phyloP scores from a whole-genome alignment of 2,797 vertebrate genomes.

The Macropus fuliginosus region DNA sequence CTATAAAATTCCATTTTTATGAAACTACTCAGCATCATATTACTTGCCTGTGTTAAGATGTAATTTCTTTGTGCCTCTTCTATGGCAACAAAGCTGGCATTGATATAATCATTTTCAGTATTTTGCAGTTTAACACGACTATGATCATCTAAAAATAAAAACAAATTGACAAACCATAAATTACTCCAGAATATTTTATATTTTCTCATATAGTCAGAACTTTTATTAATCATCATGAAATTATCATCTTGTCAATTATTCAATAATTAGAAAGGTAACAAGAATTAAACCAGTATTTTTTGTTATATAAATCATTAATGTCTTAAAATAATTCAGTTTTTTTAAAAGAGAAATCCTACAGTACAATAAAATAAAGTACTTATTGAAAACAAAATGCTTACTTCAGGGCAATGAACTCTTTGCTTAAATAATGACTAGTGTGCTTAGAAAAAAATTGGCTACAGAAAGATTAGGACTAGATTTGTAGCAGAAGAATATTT shows the following conservation, averaged over 20 bases:
- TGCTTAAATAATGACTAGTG: background rate
- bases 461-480: conserved; percentile 1
- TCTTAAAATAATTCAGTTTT: background rate
- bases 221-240: conserved; percentile 16
- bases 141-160: conserved; percentile 93
- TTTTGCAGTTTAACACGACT: conserved; percentile 96
- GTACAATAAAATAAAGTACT: conserved; percentile 21
- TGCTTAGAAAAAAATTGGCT: conserved; percentile 4
- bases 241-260: conserved; percentile 9
- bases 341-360: background rate
- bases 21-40: conserved; percentile 9
- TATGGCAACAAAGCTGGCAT: conserved; percentile 94
- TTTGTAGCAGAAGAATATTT: background rate
- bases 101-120: conserved; percentile 97
- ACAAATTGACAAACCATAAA: conserved; percentile 63
- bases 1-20: conserved; percentile 4
- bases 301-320: background rate
- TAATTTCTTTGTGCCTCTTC: conserved; percentile 96
- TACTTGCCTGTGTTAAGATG: conserved; percentile 95
- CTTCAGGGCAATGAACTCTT: background rate
- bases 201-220: background rate
- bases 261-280: background rate
- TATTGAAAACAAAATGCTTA: conserved; percentile 42
- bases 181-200: background rate
- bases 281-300: background rate